These are phyloP conservation scores for Drosophila kikkawai DNA, from an alignment of 1,140 invertebrate species.

Conservation along the genomic window DNA sequence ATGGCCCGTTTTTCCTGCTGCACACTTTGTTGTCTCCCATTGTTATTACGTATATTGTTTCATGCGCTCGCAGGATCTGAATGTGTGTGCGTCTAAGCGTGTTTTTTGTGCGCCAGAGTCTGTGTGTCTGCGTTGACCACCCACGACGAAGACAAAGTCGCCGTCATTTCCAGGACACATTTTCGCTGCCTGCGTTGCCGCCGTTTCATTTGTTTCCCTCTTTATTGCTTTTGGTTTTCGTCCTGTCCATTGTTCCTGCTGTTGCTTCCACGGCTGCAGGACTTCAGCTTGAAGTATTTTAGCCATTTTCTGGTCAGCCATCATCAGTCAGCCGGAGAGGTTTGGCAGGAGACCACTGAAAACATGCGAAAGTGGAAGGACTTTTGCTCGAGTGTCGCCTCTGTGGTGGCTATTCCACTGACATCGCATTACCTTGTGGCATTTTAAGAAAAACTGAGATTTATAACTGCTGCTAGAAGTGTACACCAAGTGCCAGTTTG, in stretches of 20 bases:
- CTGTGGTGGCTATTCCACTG: slow-evolving; percentile 34
- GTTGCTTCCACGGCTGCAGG: slow-evolving; percentile 35
- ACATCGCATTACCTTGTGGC: slow-evolving; percentile 28
- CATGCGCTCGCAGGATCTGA: slow-evolving; percentile 13
- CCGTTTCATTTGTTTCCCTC: slow-evolving; percentile 70
- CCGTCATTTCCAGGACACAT: slow-evolving; percentile 74
- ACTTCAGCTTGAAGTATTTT: slow-evolving; percentile 76
- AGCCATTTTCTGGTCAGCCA: slow-evolving; percentile 74
- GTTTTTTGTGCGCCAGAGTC: slow-evolving; percentile 19
- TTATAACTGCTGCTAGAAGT: slow-evolving; percentile 12
- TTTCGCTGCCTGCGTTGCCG: slow-evolving; percentile 54
- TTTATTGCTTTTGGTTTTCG: slow-evolving; percentile 69
- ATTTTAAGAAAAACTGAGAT: slow-evolving; percentile 15
- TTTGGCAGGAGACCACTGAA: not conserved
- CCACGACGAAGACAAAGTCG: slow-evolving; percentile 63
- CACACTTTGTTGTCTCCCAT: slow-evolving; percentile 62
- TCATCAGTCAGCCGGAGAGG: slow-evolving; percentile 48
- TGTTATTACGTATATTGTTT: slow-evolving; percentile 65
- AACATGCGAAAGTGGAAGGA: slow-evolving; percentile 5
- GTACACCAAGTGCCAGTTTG: not conserved
- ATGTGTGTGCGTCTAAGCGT: slow-evolving; percentile 37
- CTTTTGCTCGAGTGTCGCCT: slow-evolving; percentile 24
- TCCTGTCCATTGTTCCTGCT: slow-evolving; percentile 33
- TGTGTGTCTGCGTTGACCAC: slow-evolving; percentile 37
- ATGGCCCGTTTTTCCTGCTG: slow-evolving; percentile 55